These are phyloP conservation scores for Drosophila sp. DNA, from an alignment of 1,140 invertebrate genomes.

Conservation along the genomic window DNA sequence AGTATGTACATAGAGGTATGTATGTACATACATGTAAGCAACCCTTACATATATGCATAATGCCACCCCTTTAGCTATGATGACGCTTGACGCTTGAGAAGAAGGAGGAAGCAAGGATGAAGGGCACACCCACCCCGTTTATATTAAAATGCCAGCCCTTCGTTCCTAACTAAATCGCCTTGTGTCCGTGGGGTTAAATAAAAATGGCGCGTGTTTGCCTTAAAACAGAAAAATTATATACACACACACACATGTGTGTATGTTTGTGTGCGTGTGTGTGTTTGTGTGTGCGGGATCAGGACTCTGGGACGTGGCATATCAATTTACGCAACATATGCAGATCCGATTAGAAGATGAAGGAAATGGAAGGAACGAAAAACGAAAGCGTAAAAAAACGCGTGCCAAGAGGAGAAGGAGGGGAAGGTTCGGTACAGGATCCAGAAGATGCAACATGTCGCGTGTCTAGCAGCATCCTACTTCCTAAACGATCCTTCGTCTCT, in stretches of 20 bases:
- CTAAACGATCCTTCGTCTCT: background rate
- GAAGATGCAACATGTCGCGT: slow-evolving; percentile 59
- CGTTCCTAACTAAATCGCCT: background rate
- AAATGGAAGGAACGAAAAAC: background rate
- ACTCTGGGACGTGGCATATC: slow-evolving; percentile 54
- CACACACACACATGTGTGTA: slow-evolving; percentile 29
- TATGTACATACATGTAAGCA: slow-evolving; percentile 29
- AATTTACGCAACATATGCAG: slow-evolving; percentile 78
- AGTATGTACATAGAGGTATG: slow-evolving; percentile 18
- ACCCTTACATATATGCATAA: slow-evolving; percentile 70
- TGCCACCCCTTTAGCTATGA: slow-evolving; percentile 66
- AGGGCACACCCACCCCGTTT: slow-evolving; percentile 58
- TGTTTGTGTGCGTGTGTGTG: slow-evolving; percentile 3
- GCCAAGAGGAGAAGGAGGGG: slow-evolving; percentile 24
- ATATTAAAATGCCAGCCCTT: slow-evolving; percentile 42
- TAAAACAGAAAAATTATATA: slow-evolving; percentile 29
- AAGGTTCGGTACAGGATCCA: slow-evolving; percentile 26
- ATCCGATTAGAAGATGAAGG: slow-evolving; percentile 57
- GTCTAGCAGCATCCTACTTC: slow-evolving; percentile 33
- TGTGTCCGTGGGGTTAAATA: slow-evolving; percentile 54
- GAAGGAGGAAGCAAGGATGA: background rate
- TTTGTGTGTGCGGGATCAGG: slow-evolving; percentile 15
- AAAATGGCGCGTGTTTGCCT: slow-evolving; percentile 70
- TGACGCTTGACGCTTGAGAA: background rate
- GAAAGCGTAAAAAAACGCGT: slow-evolving; percentile 50